Evolutionary conservation across 2,888 invertebrate genomes (phyloP).

Genomic region (Slavum lentiscoides): DNA sequence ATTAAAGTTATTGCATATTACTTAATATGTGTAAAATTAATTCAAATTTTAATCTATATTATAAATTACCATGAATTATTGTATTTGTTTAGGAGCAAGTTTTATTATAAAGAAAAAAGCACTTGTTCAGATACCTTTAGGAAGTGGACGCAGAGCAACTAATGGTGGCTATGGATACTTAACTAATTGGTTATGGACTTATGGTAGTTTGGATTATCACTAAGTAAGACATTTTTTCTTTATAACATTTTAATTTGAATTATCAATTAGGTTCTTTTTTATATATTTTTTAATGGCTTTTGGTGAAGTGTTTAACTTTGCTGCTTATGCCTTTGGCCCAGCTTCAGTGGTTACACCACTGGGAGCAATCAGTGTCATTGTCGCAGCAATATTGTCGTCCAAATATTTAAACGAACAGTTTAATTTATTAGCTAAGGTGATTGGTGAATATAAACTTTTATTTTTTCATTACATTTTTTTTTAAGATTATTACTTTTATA

Average conservation of each 20-base stretch:
- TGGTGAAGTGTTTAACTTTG: constrained; percentile 91
- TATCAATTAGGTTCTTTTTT: not conserved
- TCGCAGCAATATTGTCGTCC: constrained; percentile 87
- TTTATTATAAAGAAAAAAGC: constrained; percentile 88
- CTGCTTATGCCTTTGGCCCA: constrained; percentile 96
- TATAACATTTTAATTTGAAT: constrained; percentile 48
- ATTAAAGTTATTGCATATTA: too few species aligned
- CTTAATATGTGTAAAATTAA: too few species aligned
- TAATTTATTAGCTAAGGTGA: constrained; percentile 85
- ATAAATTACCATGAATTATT: not conserved
- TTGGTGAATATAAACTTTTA: constrained; percentile 6
- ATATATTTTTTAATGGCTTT: constrained; percentile 79
- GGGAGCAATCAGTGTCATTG: constrained; percentile 91
- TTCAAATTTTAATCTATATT: not conserved
- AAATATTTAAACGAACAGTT: constrained; percentile 85
- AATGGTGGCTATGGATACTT: constrained; percentile 93
- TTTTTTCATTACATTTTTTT: too few species aligned
- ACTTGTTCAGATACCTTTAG: constrained; percentile 66
- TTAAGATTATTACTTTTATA: too few species aligned
- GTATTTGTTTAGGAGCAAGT: constrained; percentile 66
- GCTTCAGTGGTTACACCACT: constrained; percentile 94
- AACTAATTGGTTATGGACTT: constrained; percentile 87
- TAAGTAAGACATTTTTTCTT: constrained; percentile 69
- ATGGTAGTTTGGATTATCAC: constrained; percentile 96
- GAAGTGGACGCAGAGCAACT: constrained; percentile 71